Evolutionary conservation across 2,797 vertebrate species (phyloP), one percentile per base, ranked within the genome.

Genomic region (Xerus rutilus): DNA sequence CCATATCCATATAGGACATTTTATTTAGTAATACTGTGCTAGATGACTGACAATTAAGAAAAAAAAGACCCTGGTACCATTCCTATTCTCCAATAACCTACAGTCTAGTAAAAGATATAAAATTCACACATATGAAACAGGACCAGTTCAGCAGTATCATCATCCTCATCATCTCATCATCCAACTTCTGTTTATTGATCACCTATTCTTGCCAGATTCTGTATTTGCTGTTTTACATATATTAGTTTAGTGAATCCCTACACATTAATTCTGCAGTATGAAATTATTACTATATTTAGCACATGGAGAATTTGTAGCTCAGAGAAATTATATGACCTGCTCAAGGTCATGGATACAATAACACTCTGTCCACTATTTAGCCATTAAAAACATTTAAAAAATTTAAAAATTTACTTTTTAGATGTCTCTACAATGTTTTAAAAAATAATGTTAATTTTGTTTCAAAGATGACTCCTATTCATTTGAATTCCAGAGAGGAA

Each of bases 21-120:
- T 95, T 92, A 74, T 95, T 95, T 96, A 85, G 9, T 91, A 93
- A 78, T 64, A 89, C 10, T 45, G 4, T 76, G 14, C 12, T 52
- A 64, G 52, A 69, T 76, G 64, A 15, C 59, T 95, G 49, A 14
- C 64, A 59, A 54, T n/a, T 62, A 32, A 81, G 35, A 85, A 76
- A 74, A 78, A 82, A 83, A 43, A 3, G n/a, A 39, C 39, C 20
- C 59, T 18, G 32, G 85, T 32, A 32, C 1, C 11, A 32, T 76
- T 64, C 43, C 8, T 59, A 35, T 35, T 95, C 2, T 73, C 54
- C 89, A 21, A 83, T 89, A 93, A 81, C 84, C 76, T 84, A 21
- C 23, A 84, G 9, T 81, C 15, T 52, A 67, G 17, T 23, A 65
- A 35, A 78, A 89, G 49, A 74, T 18, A 90, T 21, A 64, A 89